Percentiles rank a stretch among this genome's conserved stretches.
phyloP scores from a whole-genome alignment of 2,888 invertebrate genomes.

The Encarsia formosa region DNA sequence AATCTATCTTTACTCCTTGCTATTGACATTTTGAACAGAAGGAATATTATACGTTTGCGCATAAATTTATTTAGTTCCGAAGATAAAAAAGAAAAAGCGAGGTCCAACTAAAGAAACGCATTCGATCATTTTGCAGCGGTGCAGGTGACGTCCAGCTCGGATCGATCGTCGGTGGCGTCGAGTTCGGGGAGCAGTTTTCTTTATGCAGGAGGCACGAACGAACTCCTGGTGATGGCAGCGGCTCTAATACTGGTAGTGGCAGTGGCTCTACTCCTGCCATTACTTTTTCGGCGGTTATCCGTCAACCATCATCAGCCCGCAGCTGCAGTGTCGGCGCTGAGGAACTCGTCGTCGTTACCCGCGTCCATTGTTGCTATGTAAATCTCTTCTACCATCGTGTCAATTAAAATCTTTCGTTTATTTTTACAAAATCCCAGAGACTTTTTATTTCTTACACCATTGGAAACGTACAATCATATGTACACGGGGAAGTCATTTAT shows the following conservation, averaged over 20 bases:
- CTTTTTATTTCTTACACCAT: background rate
- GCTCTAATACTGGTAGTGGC: background rate
- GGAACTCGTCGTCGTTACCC: background rate
- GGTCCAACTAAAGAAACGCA: background rate
- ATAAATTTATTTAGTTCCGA: no score
- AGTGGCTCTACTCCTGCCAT: background rate
- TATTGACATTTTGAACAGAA: no score
- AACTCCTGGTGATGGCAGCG: no score
- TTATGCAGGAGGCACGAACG: no score
- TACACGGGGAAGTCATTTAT: background rate
- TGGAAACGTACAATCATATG: background rate
- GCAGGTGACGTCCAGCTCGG: constrained; percentile 27
- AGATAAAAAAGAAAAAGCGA: no score
- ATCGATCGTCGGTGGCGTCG: constrained; percentile 20
- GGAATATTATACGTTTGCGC: no score
- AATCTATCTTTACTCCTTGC: no score
- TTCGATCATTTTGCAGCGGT: constrained; percentile 22
- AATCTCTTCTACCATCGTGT: background rate
- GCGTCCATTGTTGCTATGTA: no score
- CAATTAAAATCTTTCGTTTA: background rate
- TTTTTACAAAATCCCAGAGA: background rate
- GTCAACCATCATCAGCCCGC: no score
- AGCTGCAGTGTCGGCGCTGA: background rate
- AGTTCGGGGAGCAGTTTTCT: constrained; percentile 7
- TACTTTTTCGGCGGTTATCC: no score